Base-by-base conservation (phyloP, 2,113 vertebrate species). In the Microtus montanus region DNA sequence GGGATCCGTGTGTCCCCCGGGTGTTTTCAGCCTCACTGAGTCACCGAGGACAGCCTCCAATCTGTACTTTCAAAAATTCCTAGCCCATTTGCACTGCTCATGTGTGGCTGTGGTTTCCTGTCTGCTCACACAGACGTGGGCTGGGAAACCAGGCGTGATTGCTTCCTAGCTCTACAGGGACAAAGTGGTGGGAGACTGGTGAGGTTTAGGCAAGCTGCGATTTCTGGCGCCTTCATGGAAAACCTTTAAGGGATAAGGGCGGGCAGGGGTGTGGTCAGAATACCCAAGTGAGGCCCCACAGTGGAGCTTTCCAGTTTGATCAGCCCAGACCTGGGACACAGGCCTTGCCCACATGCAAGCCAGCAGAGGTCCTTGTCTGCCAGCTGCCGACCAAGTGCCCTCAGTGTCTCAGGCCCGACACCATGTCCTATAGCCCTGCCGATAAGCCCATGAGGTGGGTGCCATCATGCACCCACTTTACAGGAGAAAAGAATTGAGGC, bases 41-140 rank as follows among this genome's bases (percentile, higher is more conserved):
- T 58, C 91, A 79, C 80, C 77, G 92, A 87, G 74, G 64, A 20
- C 58, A 41, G 70, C 63, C 71, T 87, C 89, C 77, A 47, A 54
- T 85, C 35, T 73, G 26, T 85, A 33, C 58, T 68, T 95, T 90
- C 30, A 6, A n/a, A 66, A 63, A 86, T 3, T 14, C 70, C 58
- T 17, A 92, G 80, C n/a, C 77, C 52, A 52, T 52, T 86, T 38
- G 74, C n/a, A 15, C 38, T 68, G 85, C 68, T 79, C 70, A 33
- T 22, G 33, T 85, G 93, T 77, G 89, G 54, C 71, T 87, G 41
- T 35, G 90, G 63, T 61, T 92, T 88, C 77, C 14, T 12, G n/a
- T 70, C 33, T 47, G 58, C 15, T 61, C 20, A 7, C 10, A 15
- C 30, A 90, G 26, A 26, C 28, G 8, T 0, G 22, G 68, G 54